phyloP scores from a whole-genome alignment of 2,888 invertebrate genomes.

The Amblyjoppa fuscipennis region DNA sequence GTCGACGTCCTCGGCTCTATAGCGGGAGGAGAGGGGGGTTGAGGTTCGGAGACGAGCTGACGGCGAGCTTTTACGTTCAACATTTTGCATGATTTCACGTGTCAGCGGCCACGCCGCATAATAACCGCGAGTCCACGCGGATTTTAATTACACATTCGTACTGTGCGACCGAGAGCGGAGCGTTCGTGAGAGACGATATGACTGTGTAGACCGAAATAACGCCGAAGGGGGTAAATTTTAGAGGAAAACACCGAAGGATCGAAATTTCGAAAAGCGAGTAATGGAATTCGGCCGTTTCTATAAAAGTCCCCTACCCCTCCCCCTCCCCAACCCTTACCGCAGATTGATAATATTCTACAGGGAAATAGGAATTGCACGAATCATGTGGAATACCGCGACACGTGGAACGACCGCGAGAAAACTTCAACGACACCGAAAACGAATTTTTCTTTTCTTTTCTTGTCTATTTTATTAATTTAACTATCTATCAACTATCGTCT shows the following conservation, averaged over 20 bases:
- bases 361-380: background rate
- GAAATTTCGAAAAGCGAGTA: background rate
- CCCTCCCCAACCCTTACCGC: too few relatives aligned
- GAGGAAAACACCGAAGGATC: slow-evolving; percentile 26
- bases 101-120: slow-evolving; percentile 77
- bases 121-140: slow-evolving; percentile 76
- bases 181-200: background rate
- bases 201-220: slow-evolving; percentile 15
- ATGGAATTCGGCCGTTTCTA: slow-evolving; percentile 4
- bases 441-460: background rate
- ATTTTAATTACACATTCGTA: slow-evolving; percentile 77
- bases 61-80: slow-evolving; percentile 76
- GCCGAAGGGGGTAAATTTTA: slow-evolving; percentile 7
- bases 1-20: slow-evolving; percentile 31
- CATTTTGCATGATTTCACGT: slow-evolving; percentile 81
- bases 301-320: background rate
- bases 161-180: background rate
- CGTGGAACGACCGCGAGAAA: background rate
- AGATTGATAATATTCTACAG: background rate
- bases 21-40: background rate
- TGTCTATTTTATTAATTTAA: background rate
- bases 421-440: background rate
- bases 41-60: slow-evolving; percentile 75
- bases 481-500: too few relatives aligned
- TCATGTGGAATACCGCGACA: background rate